A percentile compares a stretch with the other conserved stretches of the same genome.
Conservation (phyloP, 2,797 vertebrate genomes). For the Phrynocephalus forsythii region DNA sequence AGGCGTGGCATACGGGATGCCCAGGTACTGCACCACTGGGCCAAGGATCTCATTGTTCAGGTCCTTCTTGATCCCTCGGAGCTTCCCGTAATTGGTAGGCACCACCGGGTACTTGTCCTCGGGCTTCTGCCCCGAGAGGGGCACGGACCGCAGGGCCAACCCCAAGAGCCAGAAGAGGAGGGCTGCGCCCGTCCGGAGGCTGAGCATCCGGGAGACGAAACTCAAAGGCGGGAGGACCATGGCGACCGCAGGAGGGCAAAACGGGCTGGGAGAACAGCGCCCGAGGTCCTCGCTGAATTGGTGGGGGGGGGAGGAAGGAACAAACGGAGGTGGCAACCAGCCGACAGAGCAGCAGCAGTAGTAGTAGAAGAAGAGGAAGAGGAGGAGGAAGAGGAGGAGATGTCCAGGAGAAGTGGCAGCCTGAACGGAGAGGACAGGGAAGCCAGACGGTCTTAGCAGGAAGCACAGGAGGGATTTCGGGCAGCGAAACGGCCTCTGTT, state of each 20-base stretch:
- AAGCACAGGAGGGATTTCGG: background rate
- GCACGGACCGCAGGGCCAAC: slow-evolving; percentile 49
- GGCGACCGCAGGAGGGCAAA: background rate
- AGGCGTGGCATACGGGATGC: slow-evolving; percentile 91
- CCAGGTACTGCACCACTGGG: slow-evolving; percentile 91
- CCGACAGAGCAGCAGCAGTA: background rate
- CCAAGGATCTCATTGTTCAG: slow-evolving; percentile 94
- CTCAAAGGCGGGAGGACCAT: slow-evolving; percentile 66
- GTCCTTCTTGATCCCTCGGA: slow-evolving; percentile 89
- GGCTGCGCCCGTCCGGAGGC: background rate
- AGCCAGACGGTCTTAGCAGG: background rate
- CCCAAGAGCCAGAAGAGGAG: slow-evolving; percentile 65
- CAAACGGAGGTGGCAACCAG: slow-evolving; percentile 10
- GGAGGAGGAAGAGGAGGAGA: background rate
- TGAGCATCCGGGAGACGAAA: slow-evolving; percentile 61
- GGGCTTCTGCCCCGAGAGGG: slow-evolving; percentile 75
- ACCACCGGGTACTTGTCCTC: slow-evolving; percentile 85
- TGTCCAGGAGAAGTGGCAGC: background rate
- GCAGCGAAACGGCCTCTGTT: slow-evolving; percentile 13
- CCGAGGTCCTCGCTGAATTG: background rate
- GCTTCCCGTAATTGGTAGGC: slow-evolving; percentile 90
- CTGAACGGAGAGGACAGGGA: background rate
- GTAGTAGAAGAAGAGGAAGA: background rate
- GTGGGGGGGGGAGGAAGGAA: background rate
- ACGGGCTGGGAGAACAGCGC: background rate